phyloP scores from a whole-genome alignment of 1,140 invertebrate species.

The Drosophila seguyi region DNA sequence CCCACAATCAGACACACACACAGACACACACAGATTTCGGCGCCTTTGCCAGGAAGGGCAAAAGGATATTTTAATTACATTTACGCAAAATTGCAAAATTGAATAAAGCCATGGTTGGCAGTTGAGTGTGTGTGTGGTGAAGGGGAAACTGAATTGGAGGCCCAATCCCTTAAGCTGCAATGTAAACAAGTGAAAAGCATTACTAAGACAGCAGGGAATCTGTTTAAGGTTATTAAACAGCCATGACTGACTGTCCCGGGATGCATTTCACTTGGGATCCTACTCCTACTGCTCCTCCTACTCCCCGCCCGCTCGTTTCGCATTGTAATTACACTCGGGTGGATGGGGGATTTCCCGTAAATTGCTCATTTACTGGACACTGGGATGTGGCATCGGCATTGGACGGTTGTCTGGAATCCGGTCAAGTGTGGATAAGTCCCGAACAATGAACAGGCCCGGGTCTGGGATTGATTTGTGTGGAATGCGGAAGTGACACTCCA shows the following conservation, averaged over 20 bases:
- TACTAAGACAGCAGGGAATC: slow-evolving; percentile 62
- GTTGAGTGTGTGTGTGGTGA: slow-evolving; percentile 10
- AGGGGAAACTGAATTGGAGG: slow-evolving; percentile 7
- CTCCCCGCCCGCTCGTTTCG: not conserved
- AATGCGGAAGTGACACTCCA: slow-evolving; percentile 20
- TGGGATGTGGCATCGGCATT: not conserved
- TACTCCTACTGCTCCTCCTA: not conserved
- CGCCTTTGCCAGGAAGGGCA: slow-evolving; percentile 54
- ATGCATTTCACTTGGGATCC: slow-evolving; percentile 19
- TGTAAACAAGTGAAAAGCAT: slow-evolving; percentile 78
- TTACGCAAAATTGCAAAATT: slow-evolving; percentile 79
- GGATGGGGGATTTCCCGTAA: not conserved
- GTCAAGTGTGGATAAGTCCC: slow-evolving; percentile 35
- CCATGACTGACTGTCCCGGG: slow-evolving; percentile 31
- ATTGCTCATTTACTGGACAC: slow-evolving; percentile 31
- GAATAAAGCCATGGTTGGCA: slow-evolving; percentile 58
- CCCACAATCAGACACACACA: slow-evolving; percentile 16
- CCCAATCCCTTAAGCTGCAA: slow-evolving; percentile 63
- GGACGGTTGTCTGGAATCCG: slow-evolving; percentile 14
- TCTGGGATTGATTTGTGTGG: slow-evolving; percentile 24
- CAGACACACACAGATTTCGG: slow-evolving; percentile 59
- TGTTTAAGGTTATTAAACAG: slow-evolving; percentile 51
- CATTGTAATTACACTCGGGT: slow-evolving; percentile 27
- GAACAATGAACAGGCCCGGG: slow-evolving; percentile 14
- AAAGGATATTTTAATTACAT: slow-evolving; percentile 82